phyloP scores from a whole-genome alignment of 2,797 vertebrate genomes.

The Babyrousa celebensis region DNA sequence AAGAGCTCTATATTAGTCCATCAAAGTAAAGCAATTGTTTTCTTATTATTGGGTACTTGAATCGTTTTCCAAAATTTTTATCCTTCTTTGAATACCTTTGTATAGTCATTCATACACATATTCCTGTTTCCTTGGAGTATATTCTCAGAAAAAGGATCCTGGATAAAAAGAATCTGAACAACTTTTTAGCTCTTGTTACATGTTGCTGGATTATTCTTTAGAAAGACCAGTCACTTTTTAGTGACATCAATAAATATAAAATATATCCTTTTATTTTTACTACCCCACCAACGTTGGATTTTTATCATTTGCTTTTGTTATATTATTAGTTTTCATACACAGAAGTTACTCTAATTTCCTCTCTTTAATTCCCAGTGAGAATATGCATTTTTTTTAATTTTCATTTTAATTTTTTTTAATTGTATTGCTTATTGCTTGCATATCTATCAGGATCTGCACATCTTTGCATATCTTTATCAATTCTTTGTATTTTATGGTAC shows the following conservation, averaged over 20 bases:
- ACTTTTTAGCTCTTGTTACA: background rate
- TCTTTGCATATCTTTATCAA: constrained; percentile 30
- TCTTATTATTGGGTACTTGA: constrained; percentile 16
- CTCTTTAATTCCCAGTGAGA: background rate
- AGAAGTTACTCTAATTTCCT: constrained; percentile 63
- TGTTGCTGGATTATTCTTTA: constrained; percentile 20
- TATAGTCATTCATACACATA: background rate
- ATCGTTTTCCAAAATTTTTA: constrained; percentile 52
- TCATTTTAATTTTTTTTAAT: constrained; percentile 12
- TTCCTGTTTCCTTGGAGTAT: constrained; percentile 12
- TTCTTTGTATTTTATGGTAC: constrained; percentile 36
- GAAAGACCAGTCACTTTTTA: constrained; percentile 51
- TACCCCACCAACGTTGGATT: background rate
- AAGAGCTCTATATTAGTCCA: constrained; percentile 50
- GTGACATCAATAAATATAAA: constrained; percentile 20
- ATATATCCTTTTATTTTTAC: constrained; percentile 34
- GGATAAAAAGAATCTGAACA: background rate
- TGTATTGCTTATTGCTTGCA: constrained; percentile 16
- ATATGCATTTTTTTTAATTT: constrained; percentile 2
- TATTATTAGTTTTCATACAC: constrained; percentile 22
- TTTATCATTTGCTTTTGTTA: constrained; percentile 61
- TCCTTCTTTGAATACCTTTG: constrained; percentile 2
- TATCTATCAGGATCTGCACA: background rate
- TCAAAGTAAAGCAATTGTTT: constrained; percentile 34
- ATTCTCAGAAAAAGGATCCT: constrained; percentile 60